phyloP scores from a whole-genome alignment of 2,888 invertebrate species.

The Busseola fusca region DNA sequence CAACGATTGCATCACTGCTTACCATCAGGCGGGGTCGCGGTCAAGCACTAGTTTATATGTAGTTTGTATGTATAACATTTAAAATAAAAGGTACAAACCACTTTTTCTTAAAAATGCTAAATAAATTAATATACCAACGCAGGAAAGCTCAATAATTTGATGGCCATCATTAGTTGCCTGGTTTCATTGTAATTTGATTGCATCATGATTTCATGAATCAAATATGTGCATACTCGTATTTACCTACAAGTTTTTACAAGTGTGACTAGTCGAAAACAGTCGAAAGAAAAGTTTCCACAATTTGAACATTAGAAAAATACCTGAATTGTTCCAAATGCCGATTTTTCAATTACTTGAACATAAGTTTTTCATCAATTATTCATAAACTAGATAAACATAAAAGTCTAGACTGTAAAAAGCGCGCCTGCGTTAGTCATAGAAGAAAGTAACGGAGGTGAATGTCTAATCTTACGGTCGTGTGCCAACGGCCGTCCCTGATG shows the following conservation, averaged over 20 bases:
- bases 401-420: constrained; percentile 54
- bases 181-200: constrained; percentile 17
- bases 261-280: background rate
- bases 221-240: constrained; percentile 8
- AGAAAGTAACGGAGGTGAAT: constrained; percentile 69
- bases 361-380: constrained; percentile 46
- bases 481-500: constrained; percentile 59
- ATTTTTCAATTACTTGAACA: background rate
- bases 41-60: too few relatives aligned
- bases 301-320: background rate
- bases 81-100: too few relatives aligned
- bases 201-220: constrained; percentile 40
- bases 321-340: constrained; percentile 1
- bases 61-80: too few relatives aligned
- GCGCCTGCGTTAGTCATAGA: constrained; percentile 61
- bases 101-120: constrained; percentile 3
- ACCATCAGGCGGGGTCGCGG: too few relatives aligned
- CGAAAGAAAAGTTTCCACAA: background rate
- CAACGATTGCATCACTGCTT: too few relatives aligned
- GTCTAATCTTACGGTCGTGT: constrained; percentile 61
- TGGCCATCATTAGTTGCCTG: background rate
- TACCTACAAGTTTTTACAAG: background rate
- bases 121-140: background rate
- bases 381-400: constrained; percentile 44
- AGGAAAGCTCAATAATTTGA: background rate